Base-by-base conservation (phyloP, 2,797 vertebrate species). In the Alauda arvensis region DNA sequence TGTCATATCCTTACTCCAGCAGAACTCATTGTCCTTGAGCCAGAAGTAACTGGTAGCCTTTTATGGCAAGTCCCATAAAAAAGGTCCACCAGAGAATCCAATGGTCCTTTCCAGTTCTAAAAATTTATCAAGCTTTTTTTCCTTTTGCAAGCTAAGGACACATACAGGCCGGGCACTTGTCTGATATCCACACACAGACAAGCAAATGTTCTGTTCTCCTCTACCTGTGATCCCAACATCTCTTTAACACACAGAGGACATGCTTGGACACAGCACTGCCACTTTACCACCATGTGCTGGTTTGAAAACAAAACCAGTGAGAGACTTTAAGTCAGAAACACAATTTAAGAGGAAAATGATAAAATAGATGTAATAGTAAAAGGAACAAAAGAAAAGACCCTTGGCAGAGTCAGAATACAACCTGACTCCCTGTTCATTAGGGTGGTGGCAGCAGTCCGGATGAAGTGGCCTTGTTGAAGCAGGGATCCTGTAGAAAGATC, bases 171-270 rank as follows among this genome's bases (percentile, higher is more conserved):
- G 61, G 20, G 15, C 61, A 85, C 10, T 5, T 63, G 3, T 29
- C 14, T 71, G 24, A 3, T 29, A 77, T 3, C 15, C 5, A 24
- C 9, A 63, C 0, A 52, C 5, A 57, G 0, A 60, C 0, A 1
- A 65, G 28, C 12, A 77, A 69, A 39, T 34, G 7, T 8, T 74
- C 40, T 52, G 4, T 16, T 70, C 24, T 56, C 19, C 42, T 43
- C 16, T 45, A 12, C 13, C 29, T 37, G 29, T 4, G 7, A 74
- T 25, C 5, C 8, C 12, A 43, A 1, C 5, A 49, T 6, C 24
- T 49, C 46, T n/a, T 15, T 11, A 55, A 4, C 19, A 40, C 7
- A 40, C 10, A 24, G 34, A 74, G 48, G 37, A 34, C 31, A 33
- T 15, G 23, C 57, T 40, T 77, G 42, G 29, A 21, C 23, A 45